These are phyloP conservation scores for Leptinotarsa defecta DNA, from an alignment of 1,140 invertebrate genomes.

Conservation along the genomic window DNA sequence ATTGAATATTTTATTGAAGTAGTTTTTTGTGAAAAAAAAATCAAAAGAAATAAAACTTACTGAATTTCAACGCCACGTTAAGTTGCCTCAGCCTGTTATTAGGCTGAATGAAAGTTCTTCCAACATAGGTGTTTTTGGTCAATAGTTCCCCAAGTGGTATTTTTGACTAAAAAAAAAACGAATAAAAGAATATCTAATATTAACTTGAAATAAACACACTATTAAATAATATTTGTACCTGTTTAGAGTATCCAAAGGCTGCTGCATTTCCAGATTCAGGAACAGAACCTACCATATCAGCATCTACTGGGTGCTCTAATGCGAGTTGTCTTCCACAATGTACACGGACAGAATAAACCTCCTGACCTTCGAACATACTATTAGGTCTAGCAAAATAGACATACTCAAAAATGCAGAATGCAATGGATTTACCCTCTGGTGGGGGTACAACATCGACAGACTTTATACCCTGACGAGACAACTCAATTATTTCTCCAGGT, in stretches of 20 bases:
- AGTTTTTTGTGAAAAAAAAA: no score
- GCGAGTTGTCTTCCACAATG: conserved; percentile 91
- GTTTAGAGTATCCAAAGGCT: conserved; percentile 86
- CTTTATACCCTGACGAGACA: conserved; percentile 80
- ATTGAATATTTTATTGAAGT: no score
- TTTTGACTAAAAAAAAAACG: conserved; percentile 68
- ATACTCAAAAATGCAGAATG: conserved; percentile 99
- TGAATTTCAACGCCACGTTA: conserved; percentile 94
- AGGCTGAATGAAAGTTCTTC: conserved; percentile 96
- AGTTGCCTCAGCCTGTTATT: conserved; percentile 86
- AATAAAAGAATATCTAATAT: conserved; percentile 10
- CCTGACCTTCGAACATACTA: conserved; percentile 89
- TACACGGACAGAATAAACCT: conserved; percentile 93
- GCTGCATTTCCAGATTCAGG: conserved; percentile 96
- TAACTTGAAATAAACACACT: background rate
- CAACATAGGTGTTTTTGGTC: conserved; percentile 96
- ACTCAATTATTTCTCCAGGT: conserved; percentile 93
- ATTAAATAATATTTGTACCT: conserved; percentile 61
- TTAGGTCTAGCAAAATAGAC: conserved; percentile 97
- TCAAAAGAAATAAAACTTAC: conserved; percentile 37
- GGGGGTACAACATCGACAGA: conserved; percentile 83
- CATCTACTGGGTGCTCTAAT: conserved; percentile 84
- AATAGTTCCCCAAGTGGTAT: conserved; percentile 91
- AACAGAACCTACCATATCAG: conserved; percentile 94
- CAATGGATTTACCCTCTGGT: conserved; percentile 71